Percentiles rank a stretch among this genome's conserved stretches.
Evolutionary conservation across 2,888 invertebrate species (phyloP).

Genomic region (Cryptophagus acutangulus): DNA sequence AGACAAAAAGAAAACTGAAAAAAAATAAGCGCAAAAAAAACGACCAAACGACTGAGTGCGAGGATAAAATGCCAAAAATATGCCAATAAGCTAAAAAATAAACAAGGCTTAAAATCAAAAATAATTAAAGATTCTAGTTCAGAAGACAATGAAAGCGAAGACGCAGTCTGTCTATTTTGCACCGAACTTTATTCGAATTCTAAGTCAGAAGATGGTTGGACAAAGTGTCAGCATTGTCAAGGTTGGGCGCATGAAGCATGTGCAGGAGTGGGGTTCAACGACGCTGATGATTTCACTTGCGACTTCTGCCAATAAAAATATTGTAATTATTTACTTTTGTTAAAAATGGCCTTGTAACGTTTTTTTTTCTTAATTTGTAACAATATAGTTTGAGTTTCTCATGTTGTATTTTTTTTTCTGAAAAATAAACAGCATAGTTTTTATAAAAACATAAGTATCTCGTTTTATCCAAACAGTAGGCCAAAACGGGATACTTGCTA

Average conservation of each 20-base stretch:
- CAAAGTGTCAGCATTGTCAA: neutral
- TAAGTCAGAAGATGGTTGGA: neutral
- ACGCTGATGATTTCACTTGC: neutral
- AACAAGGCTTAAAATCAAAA: too few species aligned
- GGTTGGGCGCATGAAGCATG: neutral
- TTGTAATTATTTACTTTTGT: neutral
- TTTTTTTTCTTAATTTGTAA: neutral
- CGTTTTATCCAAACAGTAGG: neutral
- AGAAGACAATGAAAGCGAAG: too few species aligned
- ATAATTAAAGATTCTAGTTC: too few species aligned
- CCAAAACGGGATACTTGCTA: neutral
- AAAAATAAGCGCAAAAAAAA: too few species aligned
- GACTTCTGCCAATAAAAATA: neutral
- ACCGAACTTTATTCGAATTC: neutral
- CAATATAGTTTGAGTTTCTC: neutral
- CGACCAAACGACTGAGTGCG: too few species aligned
- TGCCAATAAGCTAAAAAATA: too few species aligned
- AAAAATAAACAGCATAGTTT: neutral
- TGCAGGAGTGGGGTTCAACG: neutral
- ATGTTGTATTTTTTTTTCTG: neutral
- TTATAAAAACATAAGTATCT: neutral
- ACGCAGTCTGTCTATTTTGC: neutral
- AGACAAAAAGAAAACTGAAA: too few species aligned
- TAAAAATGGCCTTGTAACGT: neutral
- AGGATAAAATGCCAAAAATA: too few species aligned